Conservation (phyloP, 30 jellyfish, hydroid and myxozoan species). For the Turritopsis rubra region DNA sequence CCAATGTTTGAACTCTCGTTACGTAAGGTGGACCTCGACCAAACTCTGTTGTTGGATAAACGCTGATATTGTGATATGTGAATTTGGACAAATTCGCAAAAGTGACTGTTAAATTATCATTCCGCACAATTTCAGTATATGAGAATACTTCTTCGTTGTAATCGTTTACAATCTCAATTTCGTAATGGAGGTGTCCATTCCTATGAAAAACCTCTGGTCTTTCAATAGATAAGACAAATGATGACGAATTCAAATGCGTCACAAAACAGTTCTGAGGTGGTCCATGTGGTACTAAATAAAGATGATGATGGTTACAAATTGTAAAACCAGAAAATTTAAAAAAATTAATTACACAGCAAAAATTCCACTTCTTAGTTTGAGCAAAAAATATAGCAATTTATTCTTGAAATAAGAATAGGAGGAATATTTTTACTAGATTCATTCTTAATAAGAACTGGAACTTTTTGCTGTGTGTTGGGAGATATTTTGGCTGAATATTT, state of each 20-base stretch:
- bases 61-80: neutral
- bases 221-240: neutral
- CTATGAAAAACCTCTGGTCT: neutral
- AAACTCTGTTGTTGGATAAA: neutral
- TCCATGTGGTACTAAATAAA: neutral
- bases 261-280: neutral
- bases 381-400: too few relatives aligned
- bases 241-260: neutral
- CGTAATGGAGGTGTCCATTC: neutral
- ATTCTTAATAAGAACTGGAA: too few relatives aligned
- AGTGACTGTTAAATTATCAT: neutral
- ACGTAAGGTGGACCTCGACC: conserved; percentile 1
- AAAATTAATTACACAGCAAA: too few relatives aligned
- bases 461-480: too few relatives aligned
- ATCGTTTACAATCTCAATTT: neutral
- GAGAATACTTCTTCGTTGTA: neutral
- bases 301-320: neutral
- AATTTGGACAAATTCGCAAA: conserved; percentile 3
- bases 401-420: too few relatives aligned
- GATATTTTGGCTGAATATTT: neutral
- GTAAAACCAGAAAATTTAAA: too few relatives aligned
- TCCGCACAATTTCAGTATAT: neutral
- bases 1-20: neutral
- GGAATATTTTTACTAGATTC: too few relatives aligned
- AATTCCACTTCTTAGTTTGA: too few relatives aligned